Percentiles rank a stretch among this genome's conserved stretches.
These are phyloP conservation scores for Chelonoidis abingdonii DNA, from an alignment of 2,113 vertebrate genomes.

Conservation along the genomic window DNA sequence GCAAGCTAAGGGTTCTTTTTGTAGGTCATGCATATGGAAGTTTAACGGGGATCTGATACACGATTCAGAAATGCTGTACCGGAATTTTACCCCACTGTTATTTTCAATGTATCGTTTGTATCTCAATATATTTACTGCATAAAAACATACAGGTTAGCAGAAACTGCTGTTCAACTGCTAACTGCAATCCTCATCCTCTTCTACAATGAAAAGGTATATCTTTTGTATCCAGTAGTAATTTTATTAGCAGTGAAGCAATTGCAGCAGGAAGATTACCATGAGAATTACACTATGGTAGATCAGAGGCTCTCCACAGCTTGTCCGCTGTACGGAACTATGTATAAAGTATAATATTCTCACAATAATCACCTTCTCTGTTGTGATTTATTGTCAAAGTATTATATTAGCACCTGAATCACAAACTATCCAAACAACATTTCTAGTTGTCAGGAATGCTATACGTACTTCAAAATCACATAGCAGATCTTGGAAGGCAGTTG, in stretches of 20 bases:
- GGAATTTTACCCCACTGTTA: not conserved
- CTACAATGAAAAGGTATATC: not conserved
- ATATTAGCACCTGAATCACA: not conserved
- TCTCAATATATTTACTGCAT: not conserved
- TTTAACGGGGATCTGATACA: not conserved
- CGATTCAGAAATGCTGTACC: not conserved
- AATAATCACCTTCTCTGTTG: not conserved
- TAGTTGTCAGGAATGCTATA: not conserved
- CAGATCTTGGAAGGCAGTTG: conserved; percentile 96
- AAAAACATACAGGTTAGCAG: not conserved
- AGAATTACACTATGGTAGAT: not conserved
- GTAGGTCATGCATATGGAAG: not conserved
- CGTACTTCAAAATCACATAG: conserved; percentile 98
- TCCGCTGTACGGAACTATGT: not conserved
- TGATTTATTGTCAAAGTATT: not conserved
- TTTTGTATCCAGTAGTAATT: not conserved
- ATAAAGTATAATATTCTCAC: not conserved
- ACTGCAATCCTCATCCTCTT: not conserved
- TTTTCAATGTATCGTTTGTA: not conserved
- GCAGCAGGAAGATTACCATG: not conserved
- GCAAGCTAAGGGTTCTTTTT: not conserved
- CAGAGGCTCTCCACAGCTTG: not conserved
- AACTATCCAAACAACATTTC: not conserved
- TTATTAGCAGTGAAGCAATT: not conserved
- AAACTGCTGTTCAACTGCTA: not conserved